Conservation (phyloP, 1,140 invertebrate species). For the Drosophila simulans region DNA sequence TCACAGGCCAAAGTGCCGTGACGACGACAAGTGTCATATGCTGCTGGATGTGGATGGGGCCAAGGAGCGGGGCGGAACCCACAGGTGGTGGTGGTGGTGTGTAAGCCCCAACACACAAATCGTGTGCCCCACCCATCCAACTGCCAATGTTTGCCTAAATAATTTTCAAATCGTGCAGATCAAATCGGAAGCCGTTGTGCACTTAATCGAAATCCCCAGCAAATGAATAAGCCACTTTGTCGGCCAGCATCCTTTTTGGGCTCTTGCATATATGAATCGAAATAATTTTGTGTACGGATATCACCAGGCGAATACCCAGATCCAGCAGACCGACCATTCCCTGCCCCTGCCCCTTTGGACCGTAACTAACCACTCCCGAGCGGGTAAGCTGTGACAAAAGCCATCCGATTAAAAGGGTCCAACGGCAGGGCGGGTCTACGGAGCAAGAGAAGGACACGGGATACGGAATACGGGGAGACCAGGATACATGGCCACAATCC, state of each 20-base stretch:
- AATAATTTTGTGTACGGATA: constrained; percentile 2
- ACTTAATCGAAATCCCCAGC: constrained; percentile 10
- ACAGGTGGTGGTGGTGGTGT: background rate
- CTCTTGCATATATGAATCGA: constrained; percentile 1
- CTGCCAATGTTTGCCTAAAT: constrained; percentile 1
- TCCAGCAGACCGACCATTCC: no score
- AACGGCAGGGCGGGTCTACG: background rate
- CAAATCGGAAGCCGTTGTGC: constrained; percentile 1
- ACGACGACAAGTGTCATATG: constrained; percentile 3
- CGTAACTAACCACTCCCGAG: constrained; percentile 8
- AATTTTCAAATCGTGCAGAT: constrained; percentile 9
- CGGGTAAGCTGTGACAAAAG: constrained; percentile 15
- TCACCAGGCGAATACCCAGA: background rate
- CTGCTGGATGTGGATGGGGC: background rate
- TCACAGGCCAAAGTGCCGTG: constrained; percentile 6
- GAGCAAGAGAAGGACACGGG: background rate
- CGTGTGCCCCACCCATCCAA: no score
- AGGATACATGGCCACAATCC: constrained; percentile 5
- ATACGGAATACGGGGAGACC: no score
- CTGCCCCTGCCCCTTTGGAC: background rate
- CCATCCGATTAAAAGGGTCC: constrained; percentile 15
- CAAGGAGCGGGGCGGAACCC: background rate
- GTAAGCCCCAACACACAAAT: no score
- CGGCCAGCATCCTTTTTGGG: background rate
- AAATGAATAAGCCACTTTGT: constrained; percentile 13